These are phyloP conservation scores for Apistogramma diplotaenia DNA, from an alignment of 2,113 vertebrate genomes.

Conservation along the genomic window DNA sequence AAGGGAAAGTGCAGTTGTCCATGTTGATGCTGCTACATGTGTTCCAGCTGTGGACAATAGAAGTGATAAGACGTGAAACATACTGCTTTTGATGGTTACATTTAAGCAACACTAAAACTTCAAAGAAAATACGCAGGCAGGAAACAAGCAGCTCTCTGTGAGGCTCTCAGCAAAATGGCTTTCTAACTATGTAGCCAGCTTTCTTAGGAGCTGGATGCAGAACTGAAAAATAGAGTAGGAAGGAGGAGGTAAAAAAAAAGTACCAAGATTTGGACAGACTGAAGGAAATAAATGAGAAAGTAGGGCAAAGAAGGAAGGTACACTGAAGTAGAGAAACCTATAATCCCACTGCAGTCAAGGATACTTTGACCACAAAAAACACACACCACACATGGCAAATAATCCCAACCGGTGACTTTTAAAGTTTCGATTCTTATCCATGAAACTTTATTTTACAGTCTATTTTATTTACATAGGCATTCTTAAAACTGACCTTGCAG, in stretches of 20 bases:
- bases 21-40: not conserved
- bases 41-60: not conserved
- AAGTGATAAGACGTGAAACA: not conserved
- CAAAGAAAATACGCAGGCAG: not conserved
- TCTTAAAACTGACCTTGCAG: conserved; percentile 57
- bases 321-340: conserved; percentile 19
- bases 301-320: conserved; percentile 10
- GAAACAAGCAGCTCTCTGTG: conserved; percentile 10
- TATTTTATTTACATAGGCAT: conserved; percentile 54
- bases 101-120: conserved; percentile 24
- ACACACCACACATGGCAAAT: conserved; percentile 50
- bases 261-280: conserved; percentile 6
- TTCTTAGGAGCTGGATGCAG: conserved; percentile 21
- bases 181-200: conserved; percentile 9
- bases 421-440: conserved; percentile 23
- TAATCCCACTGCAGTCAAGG: conserved; percentile 42
- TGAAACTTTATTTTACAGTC: conserved; percentile 39
- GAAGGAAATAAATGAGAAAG: conserved; percentile 46
- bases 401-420: conserved; percentile 21
- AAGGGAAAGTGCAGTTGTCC: not conserved
- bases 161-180: conserved; percentile 2
- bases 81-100: not conserved
- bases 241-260: not conserved
- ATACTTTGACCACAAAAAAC: conserved; percentile 27
- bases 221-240: conserved; percentile 33